phyloP scores from a whole-genome alignment of 2,113 vertebrate species.

The Pithys albifrons region DNA sequence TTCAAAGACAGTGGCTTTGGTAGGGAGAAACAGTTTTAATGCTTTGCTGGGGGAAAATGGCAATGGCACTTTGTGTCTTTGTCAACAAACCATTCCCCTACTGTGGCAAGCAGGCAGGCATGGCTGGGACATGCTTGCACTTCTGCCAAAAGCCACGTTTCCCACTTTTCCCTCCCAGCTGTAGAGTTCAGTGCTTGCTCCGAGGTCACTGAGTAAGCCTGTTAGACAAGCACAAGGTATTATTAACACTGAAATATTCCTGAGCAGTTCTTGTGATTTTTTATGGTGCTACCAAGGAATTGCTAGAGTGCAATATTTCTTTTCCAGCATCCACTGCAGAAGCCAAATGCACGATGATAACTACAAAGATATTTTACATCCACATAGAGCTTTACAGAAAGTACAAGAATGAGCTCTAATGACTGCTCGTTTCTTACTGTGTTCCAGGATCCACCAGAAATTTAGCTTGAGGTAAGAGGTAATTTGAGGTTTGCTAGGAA shows the following conservation, averaged over 20 bases:
- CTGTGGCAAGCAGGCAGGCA: not conserved
- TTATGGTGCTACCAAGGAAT: not conserved
- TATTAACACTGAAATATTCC: not conserved
- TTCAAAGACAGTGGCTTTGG: not conserved
- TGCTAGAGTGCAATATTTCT: not conserved
- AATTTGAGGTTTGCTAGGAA: not conserved
- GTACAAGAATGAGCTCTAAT: not conserved
- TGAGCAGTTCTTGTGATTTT: not conserved
- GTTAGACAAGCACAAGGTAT: not conserved
- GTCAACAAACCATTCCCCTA: not conserved
- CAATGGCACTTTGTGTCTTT: not conserved
- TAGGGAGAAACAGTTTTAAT: not conserved
- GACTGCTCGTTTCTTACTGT: not conserved
- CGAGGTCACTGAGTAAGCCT: not conserved
- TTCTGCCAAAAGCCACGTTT: not conserved
- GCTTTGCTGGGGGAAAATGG: not conserved
- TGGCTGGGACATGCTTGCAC: accelerated
- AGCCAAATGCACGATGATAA: not conserved
- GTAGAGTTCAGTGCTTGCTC: not conserved
- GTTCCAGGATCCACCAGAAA: not conserved
- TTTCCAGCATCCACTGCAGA: not conserved
- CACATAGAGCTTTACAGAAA: not conserved
- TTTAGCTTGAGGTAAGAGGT: not conserved
- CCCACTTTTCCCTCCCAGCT: not conserved
- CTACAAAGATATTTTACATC: not conserved